A percentile compares a stretch with the other conserved stretches of the same genome.
phyloP scores from a whole-genome alignment of 1,140 invertebrate genomes.

The Penaeus japonicus region DNA sequence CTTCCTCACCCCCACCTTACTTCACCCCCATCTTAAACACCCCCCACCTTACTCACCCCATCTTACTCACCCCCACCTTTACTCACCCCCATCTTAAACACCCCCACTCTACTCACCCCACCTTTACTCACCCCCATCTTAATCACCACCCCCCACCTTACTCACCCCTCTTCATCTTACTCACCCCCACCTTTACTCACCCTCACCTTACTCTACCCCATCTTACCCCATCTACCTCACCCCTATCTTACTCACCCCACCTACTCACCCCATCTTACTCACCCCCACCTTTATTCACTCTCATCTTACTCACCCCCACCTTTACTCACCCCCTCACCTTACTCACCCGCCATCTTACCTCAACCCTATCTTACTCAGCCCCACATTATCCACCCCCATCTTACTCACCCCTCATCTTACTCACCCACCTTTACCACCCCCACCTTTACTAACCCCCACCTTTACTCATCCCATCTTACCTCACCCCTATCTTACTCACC shows the following conservation, averaged over 20 bases:
- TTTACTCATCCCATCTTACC: too few relatives aligned
- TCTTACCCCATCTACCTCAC: not conserved
- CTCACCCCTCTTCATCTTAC: not conserved
- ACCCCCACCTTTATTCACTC: not conserved
- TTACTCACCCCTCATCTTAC: too few relatives aligned
- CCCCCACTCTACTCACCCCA: not conserved
- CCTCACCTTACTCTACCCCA: not conserved
- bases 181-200: not conserved
- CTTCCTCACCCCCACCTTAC: not conserved
- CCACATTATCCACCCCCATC: too few relatives aligned
- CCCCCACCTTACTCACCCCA: not conserved
- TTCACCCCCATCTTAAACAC: not conserved
- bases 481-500: too few relatives aligned
- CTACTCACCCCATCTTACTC: not conserved
- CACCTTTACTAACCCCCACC: not conserved
- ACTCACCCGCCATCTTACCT: too few relatives aligned
- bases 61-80: not conserved
- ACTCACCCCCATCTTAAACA: not conserved
- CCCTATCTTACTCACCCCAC: not conserved
- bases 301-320: not conserved
- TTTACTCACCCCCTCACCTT: not conserved
- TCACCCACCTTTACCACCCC: too few relatives aligned
- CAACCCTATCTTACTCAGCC: too few relatives aligned
- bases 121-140: not conserved
- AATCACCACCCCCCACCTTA: not conserved